A percentile compares a stretch with the other conserved stretches of the same genome.
Evolutionary conservation across 2,888 invertebrate species (phyloP).

Genomic region (Beris chalybata): DNA sequence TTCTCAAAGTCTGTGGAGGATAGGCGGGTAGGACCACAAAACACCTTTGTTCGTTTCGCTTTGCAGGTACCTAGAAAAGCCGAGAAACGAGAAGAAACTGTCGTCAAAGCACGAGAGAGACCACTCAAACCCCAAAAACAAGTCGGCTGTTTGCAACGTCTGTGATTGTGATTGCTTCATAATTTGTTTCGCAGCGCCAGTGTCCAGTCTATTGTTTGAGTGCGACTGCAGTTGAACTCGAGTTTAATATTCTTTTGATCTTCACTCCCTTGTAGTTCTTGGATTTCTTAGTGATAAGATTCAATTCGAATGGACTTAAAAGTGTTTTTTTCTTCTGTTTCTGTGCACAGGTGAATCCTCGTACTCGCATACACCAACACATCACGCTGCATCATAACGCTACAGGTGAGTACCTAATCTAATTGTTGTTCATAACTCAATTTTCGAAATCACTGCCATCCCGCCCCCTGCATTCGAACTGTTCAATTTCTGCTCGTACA

Average conservation of each 20-base stretch:
- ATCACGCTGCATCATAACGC: conserved; percentile 35
- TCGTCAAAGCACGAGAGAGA: too few relatives aligned
- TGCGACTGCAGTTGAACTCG: too few relatives aligned
- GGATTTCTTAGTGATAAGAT: neutral
- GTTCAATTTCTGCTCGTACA: neutral
- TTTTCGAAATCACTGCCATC: neutral
- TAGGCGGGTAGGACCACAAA: too few relatives aligned
- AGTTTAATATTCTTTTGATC: neutral
- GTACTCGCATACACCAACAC: conserved; percentile 37
- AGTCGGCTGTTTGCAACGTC: too few relatives aligned
- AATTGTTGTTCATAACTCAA: neutral
- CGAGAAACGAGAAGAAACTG: too few relatives aligned
- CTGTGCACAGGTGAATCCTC: conserved; percentile 33
- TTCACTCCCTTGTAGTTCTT: neutral
- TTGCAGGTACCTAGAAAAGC: too few relatives aligned
- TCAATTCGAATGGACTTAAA: neutral
- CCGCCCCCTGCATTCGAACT: neutral
- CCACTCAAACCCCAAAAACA: too few relatives aligned
- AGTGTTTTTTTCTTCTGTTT: conserved; percentile 2
- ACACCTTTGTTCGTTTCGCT: too few relatives aligned
- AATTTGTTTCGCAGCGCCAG: too few relatives aligned
- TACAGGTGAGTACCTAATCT: conserved; percentile 17
- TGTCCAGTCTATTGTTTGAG: too few relatives aligned
- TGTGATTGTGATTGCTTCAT: too few relatives aligned
- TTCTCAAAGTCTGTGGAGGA: too few relatives aligned